These are phyloP conservation scores for Nomada ferruginata DNA, from an alignment of 2,888 invertebrate species.

Conservation along the genomic window DNA sequence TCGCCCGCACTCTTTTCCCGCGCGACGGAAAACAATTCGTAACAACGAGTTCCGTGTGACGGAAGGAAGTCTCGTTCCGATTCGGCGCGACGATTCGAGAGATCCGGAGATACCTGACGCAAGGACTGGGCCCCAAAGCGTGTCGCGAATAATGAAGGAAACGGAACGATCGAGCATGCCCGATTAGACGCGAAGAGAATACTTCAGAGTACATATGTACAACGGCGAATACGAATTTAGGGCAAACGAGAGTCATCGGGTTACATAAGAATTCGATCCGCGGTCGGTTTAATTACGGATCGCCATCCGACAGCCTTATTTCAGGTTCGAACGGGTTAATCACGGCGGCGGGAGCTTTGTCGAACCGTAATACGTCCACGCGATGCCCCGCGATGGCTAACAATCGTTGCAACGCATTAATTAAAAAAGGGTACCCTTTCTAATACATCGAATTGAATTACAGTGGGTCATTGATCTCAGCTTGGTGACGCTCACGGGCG, in stretches of 20 bases:
- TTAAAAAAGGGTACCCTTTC: conserved; percentile 67
- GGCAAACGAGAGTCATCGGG: conserved; percentile 6
- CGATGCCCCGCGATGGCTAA: conserved; percentile 18
- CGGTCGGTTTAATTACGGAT: conserved; percentile 5
- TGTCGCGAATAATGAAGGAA: neutral
- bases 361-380: neutral
- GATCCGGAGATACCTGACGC: neutral
- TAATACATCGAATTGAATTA: conserved; percentile 67
- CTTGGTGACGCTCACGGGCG: conserved; percentile 60
- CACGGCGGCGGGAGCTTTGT: neutral
- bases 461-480: conserved; percentile 51
- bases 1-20: conserved; percentile 15
- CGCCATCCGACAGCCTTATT: conserved; percentile 5
- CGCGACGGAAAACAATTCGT: neutral
- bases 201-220: neutral
- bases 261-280: conserved; percentile 5
- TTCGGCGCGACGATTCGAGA: neutral
- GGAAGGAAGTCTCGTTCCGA: conserved; percentile 16
- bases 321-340: conserved; percentile 30
- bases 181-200: neutral
- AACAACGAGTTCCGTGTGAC: conserved; percentile 3
- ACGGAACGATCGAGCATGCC: neutral
- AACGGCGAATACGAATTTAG: conserved; percentile 6
- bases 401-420: conserved; percentile 57
- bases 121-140: neutral